These are phyloP conservation scores for Gymnoscopelus braueri DNA, from an alignment of 2,797 vertebrate species.

Conservation along the genomic window DNA sequence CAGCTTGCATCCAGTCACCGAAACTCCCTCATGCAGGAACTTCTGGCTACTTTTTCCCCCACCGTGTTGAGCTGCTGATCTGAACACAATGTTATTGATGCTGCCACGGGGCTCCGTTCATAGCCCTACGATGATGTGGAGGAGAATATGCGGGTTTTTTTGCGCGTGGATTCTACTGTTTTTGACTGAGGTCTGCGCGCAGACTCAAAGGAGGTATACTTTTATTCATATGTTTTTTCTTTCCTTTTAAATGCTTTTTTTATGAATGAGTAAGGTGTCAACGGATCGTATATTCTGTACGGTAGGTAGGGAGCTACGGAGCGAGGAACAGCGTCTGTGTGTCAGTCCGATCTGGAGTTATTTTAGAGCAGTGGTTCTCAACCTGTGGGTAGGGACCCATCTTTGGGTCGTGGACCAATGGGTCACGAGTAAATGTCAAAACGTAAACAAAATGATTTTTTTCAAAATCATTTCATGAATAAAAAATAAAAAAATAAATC, in stretches of 20 bases:
- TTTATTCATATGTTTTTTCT: slow-evolving; percentile 18
- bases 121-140: slow-evolving; percentile 79
- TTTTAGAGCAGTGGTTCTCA: not conserved
- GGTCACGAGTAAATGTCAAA: too few species aligned
- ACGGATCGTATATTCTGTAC: slow-evolving; percentile 13
- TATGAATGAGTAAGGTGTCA: slow-evolving; percentile 30
- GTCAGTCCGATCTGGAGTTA: slow-evolving; percentile 24
- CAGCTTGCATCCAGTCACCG: slow-evolving; percentile 69
- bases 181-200: slow-evolving; percentile 67
- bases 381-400: too few species aligned
- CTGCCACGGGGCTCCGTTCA: slow-evolving; percentile 57
- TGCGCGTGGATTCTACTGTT: slow-evolving; percentile 76
- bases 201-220: slow-evolving; percentile 83
- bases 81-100: slow-evolving; percentile 70
- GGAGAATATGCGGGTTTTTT: slow-evolving; percentile 71
- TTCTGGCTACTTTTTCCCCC: slow-evolving; percentile 61
- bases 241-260: not conserved
- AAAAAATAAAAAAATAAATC: too few species aligned
- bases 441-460: too few species aligned
- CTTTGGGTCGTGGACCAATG: too few species aligned
- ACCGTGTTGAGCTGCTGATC: slow-evolving; percentile 36
- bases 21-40: slow-evolving; percentile 76
- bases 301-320: not conserved
- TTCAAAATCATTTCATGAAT: too few species aligned
- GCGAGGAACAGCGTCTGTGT: slow-evolving; percentile 8